Conservation (phyloP, 1,140 invertebrate species). For the Eulimnadia texana region DNA sequence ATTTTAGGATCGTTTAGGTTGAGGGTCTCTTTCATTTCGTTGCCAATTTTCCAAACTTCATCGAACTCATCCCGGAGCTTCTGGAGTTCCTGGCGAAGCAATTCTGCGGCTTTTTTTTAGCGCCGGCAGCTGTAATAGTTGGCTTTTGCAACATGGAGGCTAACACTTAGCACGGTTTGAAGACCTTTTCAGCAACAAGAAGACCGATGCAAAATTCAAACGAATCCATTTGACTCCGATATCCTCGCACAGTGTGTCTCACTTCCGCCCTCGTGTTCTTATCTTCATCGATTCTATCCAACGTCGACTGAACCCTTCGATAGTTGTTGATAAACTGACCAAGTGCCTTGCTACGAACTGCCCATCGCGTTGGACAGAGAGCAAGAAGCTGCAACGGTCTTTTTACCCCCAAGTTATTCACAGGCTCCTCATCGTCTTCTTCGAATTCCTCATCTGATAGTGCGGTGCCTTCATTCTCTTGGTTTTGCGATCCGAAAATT, state of each 20-base stretch:
- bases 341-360: not conserved
- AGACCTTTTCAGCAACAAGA: not conserved
- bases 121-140: not conserved
- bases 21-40: not conserved
- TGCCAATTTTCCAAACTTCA: not conserved
- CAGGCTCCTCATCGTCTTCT: not conserved
- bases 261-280: not conserved
- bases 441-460: not conserved
- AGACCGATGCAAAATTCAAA: not conserved
- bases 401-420: not conserved
- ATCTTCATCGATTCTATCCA: not conserved
- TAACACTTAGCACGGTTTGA: not conserved
- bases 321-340: not conserved
- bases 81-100: not conserved
- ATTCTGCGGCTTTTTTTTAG: not conserved
- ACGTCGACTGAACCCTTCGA: not conserved
- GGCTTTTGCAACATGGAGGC: not conserved
- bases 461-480: not conserved
- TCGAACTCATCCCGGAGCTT: not conserved
- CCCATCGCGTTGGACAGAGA: not conserved
- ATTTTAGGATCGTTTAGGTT: not conserved
- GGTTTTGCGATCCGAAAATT: not conserved
- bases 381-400: not conserved
- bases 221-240: not conserved
- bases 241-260: not conserved